Conservation (phyloP, 2,113 vertebrate species). For the Dascyllus trimaculatus region DNA sequence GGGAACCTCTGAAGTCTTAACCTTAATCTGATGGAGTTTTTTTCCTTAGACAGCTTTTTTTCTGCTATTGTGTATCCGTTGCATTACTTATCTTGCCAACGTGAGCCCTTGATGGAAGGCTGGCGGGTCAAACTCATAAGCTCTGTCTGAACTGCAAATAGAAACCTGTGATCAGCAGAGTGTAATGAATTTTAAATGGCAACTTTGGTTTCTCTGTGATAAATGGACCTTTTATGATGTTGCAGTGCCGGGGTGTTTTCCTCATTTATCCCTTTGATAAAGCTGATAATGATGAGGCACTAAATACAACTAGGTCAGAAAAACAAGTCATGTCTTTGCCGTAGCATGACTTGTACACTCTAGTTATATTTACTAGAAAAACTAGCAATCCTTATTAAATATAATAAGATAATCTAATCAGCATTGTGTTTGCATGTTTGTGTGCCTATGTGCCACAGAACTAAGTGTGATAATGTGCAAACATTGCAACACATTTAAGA, state of each 20-base stretch:
- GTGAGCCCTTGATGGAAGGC: constrained; percentile 19
- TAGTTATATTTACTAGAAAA: no score
- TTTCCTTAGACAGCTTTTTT: constrained; percentile 53
- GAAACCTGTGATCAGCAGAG: constrained; percentile 39
- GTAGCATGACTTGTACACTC: no score
- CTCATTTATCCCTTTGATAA: constrained; percentile 4
- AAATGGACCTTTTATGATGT: constrained; percentile 1
- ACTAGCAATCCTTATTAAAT: no score
- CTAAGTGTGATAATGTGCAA: constrained; percentile 2
- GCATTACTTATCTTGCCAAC: constrained; percentile 47
- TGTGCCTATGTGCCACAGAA: background rate
- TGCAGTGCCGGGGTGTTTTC: background rate
- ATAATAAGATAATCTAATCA: no score
- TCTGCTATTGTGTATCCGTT: constrained; percentile 46
- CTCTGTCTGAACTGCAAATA: constrained; percentile 46
- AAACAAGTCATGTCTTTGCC: no score
- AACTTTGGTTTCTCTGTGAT: background rate
- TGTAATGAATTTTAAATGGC: constrained; percentile 55
- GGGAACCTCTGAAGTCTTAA: constrained; percentile 43
- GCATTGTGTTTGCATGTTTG: no score
- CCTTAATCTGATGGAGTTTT: constrained; percentile 54
- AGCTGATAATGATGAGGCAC: background rate
- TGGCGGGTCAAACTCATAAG: constrained; percentile 51
- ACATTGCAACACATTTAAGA: background rate
- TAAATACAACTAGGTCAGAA: background rate